Percentiles rank a stretch among this genome's conserved stretches.
phyloP scores from a whole-genome alignment of 2,888 invertebrate species.

The Tholera decimalis region DNA sequence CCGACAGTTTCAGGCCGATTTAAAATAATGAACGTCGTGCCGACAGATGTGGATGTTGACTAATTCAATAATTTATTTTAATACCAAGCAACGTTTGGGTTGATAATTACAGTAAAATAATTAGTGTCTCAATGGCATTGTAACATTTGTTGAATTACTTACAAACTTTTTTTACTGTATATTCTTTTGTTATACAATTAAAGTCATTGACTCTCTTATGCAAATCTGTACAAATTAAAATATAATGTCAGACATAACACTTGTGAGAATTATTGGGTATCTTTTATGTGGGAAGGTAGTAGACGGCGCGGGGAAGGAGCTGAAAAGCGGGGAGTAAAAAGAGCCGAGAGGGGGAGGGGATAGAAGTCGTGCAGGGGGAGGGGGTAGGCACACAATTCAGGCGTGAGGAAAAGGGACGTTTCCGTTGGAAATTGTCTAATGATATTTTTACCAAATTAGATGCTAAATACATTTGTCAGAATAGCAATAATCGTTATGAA shows the following conservation, averaged over 20 bases:
- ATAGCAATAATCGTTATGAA: constrained; percentile 23
- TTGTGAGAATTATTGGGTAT: constrained; percentile 43
- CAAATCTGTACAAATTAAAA: constrained; percentile 20
- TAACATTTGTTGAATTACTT: not conserved
- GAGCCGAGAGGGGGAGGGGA: not conserved
- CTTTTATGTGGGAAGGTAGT: constrained; percentile 31
- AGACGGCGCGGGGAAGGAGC: constrained; percentile 38
- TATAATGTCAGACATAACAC: constrained; percentile 25
- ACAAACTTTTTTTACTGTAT: not conserved
- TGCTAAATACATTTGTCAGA: constrained; percentile 23
- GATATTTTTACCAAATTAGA: constrained; percentile 52
- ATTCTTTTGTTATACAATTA: not conserved
- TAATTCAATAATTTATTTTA: constrained; percentile 40
- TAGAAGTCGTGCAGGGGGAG: not conserved
- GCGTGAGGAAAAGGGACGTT: constrained; percentile 51
- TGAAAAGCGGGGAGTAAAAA: not conserved
- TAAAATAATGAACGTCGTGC: constrained; percentile 36
- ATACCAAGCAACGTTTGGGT: constrained; percentile 10
- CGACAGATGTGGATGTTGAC: constrained; percentile 28
- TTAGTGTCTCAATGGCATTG: not conserved
- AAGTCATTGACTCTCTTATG: not conserved
- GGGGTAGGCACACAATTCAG: constrained; percentile 16
- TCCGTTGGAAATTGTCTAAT: constrained; percentile 51
- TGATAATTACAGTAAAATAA: constrained; percentile 6
- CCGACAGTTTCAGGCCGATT: constrained; percentile 49